Base-by-base conservation (phyloP, 2,797 vertebrate genomes). In the Fistularia tabacaria region DNA sequence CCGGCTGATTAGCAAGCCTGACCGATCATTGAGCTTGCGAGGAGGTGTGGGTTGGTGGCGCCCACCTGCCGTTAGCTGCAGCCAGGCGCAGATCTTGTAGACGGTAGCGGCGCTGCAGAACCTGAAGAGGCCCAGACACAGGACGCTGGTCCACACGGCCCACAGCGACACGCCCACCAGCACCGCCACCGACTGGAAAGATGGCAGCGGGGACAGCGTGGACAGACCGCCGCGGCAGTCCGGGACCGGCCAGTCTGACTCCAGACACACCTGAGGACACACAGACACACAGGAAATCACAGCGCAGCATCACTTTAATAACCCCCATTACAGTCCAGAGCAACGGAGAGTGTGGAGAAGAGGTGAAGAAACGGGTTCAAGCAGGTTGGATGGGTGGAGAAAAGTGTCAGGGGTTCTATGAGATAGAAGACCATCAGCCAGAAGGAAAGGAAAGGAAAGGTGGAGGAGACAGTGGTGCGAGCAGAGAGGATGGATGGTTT, bases 31-130 rank as follows among this genome's bases (percentile, higher is more conserved):
- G 25, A 25, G 25, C 25, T 25, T 3, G 25, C 25, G 5, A 3
- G 25, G 25, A 5, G 25, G 25, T 25, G 2, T 25, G 25, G 25
- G 7, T 3, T 10, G 10, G 1, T 6, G 10, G 8, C 15, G 7
- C 10, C 38, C 38, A 92, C 93, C 92, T 62, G 92, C 91, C 0
- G 88, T 91, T 37, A 94, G 88, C 72, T 93, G 93, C 56, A 93
- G 84, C 93, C 93, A 94, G 9, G 88, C 93, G 0, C 91, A 93
- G 72, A 92, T 91, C 77, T 94, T 93, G 73, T 92, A 94, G 62
- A 94, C 91, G 0, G 92, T 92, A 8, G 91, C 90, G 0, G 91
- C 88, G 9, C 90, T 91, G 83, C 92, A 93, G 86, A 93, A 90
- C 59, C 91, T 83, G 77, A 93, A 92, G 48, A 94, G 88, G 15